Percentiles rank a stretch among this genome's conserved stretches.
Conservation (phyloP, 2,113 vertebrate genomes). For the Mus pahari region DNA sequence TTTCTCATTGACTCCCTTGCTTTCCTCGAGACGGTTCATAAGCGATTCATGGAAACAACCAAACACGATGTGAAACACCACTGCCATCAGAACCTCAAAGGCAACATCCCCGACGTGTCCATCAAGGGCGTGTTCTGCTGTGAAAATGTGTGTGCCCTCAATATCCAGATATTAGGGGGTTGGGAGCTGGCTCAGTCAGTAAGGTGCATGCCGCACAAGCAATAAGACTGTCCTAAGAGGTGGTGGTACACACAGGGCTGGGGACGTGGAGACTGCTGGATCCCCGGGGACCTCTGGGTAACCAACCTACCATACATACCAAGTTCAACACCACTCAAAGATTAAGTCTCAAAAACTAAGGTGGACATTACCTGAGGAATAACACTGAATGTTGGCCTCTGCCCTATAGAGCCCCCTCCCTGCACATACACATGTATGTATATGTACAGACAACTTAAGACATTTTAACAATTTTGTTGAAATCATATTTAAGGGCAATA, state of each 20-base stretch:
- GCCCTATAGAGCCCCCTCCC: not conserved
- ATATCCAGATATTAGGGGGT: not conserved
- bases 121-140: not conserved
- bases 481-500: not conserved
- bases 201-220: not conserved
- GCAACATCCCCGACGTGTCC: not conserved
- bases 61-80: not conserved
- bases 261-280: not conserved
- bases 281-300: too few species aligned
- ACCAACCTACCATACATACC: not conserved
- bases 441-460: not conserved
- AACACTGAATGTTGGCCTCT: not conserved
- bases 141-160: not conserved
- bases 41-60: not conserved
- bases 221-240: not conserved
- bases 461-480: not conserved
- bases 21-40: conserved; percentile 4
- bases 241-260: not conserved
- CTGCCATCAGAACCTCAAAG: not conserved
- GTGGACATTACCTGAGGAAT: not conserved
- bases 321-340: not conserved
- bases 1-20: not conserved
- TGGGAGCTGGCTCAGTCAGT: not conserved
- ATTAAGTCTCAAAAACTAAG: not conserved
- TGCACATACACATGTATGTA: not conserved